phyloP scores from a whole-genome alignment of 1,140 invertebrate species.

The Gyrodactylus bullatarudis region DNA sequence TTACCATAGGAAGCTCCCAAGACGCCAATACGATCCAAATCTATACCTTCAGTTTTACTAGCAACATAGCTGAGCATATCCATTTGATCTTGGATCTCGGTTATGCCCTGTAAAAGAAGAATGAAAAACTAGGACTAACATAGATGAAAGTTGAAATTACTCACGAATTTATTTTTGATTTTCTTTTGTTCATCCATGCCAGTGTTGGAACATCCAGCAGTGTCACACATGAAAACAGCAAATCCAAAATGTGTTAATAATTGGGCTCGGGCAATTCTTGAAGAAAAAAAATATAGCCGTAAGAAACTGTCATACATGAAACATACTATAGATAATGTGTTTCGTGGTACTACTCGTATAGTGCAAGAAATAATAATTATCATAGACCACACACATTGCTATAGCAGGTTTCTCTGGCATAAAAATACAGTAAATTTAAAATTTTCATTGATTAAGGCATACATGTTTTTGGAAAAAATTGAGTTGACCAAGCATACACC shows the following conservation, averaged over 20 bases:
- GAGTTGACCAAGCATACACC: conserved; percentile 87
- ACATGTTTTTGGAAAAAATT: conserved; percentile 42
- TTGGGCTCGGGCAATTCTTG: background rate
- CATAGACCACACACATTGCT: no score
- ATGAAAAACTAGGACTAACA: background rate
- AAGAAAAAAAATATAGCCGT: background rate
- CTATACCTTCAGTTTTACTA: conserved; percentile 46
- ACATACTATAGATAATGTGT: no score
- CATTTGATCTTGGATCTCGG: conserved; percentile 75
- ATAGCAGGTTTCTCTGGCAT: no score
- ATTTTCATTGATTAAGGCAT: no score
- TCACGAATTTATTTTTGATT: background rate
- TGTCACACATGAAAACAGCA: background rate
- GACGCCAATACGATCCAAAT: conserved; percentile 58
- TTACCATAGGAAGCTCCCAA: conserved; percentile 92
- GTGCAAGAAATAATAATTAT: no score
- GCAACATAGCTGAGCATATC: conserved; percentile 60
- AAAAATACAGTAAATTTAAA: no score
- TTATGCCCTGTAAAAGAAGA: conserved; percentile 32
- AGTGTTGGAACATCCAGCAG: background rate
- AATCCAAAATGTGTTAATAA: background rate
- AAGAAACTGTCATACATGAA: no score
- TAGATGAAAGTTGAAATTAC: background rate
- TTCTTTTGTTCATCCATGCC: background rate
- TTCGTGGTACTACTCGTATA: no score